Evolutionary conservation across 2,113 vertebrate species (phyloP).

Genomic region (Nesoenas mayeri): DNA sequence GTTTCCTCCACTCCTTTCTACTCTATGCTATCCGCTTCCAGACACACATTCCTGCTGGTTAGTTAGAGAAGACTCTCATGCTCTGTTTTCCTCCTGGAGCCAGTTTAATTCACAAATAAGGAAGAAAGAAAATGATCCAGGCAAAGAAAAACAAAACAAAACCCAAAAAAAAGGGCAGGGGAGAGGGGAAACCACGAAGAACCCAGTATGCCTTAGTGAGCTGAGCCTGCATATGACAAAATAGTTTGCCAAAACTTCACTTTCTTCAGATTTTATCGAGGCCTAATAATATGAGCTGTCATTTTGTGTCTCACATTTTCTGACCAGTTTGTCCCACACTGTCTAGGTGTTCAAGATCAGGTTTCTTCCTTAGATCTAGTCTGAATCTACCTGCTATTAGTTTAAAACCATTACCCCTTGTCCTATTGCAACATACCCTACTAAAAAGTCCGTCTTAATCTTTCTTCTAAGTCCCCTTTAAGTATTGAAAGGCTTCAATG

Average conservation of each 20-base stretch:
- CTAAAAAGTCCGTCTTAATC: neutral
- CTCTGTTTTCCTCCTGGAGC: neutral
- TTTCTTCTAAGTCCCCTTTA: too few species aligned
- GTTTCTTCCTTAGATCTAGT: neutral
- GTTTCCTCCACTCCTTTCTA: neutral
- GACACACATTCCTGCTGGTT: neutral
- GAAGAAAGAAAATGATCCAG: neutral
- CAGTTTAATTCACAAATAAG: neutral
- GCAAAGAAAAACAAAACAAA: neutral
- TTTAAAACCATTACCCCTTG: neutral
- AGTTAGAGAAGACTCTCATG: neutral
- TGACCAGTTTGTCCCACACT: neutral
- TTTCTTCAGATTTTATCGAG: neutral
- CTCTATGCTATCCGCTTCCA: neutral
- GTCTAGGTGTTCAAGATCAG: neutral
- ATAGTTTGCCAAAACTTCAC: neutral
- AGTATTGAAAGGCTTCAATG: too few species aligned
- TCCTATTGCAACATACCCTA: neutral
- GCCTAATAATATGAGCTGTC: neutral
- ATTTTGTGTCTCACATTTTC: neutral
- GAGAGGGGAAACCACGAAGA: neutral
- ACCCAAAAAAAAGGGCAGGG: neutral
- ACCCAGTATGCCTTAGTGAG: neutral
- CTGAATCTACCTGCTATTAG: neutral
- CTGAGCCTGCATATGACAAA: neutral